Evolutionary conservation across 2,888 invertebrate species (phyloP).

Genomic region (Brenthis ino): DNA sequence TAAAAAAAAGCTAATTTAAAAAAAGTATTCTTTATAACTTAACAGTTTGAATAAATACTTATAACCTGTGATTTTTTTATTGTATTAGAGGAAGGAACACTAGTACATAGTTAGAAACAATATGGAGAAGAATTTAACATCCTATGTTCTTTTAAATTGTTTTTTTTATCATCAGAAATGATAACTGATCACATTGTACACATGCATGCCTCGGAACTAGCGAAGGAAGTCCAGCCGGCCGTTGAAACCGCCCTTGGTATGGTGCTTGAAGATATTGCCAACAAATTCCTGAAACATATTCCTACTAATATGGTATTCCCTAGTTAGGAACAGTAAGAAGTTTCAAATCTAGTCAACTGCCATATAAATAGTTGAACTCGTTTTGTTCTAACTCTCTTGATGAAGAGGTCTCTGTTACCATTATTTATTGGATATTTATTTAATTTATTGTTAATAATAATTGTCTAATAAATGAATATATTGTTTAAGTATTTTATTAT

Average conservation of each 20-base stretch:
- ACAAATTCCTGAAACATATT: constrained; percentile 74
- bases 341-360: constrained; percentile 23
- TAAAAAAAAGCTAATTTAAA: too few relatives aligned
- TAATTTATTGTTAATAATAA: constrained; percentile 15
- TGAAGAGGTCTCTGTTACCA: background rate
- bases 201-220: constrained; percentile 80
- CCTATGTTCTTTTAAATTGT: background rate
- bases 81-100: too few relatives aligned
- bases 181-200: constrained; percentile 82
- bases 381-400: too few relatives aligned
- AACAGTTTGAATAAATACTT: too few relatives aligned
- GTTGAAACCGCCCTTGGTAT: constrained; percentile 82
- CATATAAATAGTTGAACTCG: background rate
- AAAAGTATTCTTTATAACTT: too few relatives aligned
- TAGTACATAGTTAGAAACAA: too few relatives aligned
- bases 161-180: constrained; percentile 70
- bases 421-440: constrained; percentile 10
- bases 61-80: too few relatives aligned
- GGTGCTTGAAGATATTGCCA: constrained; percentile 83
- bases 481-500: background rate
- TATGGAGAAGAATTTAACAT: too few relatives aligned
- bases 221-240: constrained; percentile 82
- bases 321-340: constrained; percentile 46
- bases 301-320: constrained; percentile 76
- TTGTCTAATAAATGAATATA: background rate